Percentiles rank a stretch among this genome's conserved stretches.
These are phyloP conservation scores for Epinephelus coioides DNA, from an alignment of 2,797 vertebrate genomes.

Conservation along the genomic window DNA sequence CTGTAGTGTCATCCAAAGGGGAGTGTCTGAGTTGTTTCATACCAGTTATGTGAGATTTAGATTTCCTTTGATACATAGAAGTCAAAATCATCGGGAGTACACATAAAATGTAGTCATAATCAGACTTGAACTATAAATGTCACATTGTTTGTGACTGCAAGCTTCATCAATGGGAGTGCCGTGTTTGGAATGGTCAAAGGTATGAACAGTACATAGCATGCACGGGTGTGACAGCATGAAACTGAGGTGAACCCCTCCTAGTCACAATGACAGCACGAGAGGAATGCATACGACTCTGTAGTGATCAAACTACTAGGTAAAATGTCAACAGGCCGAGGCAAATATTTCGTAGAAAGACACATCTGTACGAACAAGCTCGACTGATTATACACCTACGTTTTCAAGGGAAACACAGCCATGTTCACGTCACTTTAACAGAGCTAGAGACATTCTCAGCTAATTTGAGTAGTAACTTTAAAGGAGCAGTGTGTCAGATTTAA, in stretches of 20 bases:
- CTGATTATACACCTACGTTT: neutral
- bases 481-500: too few relatives aligned
- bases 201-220: constrained; percentile 71
- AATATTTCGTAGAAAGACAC: neutral
- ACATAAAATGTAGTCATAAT: neutral
- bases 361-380: neutral
- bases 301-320: neutral
- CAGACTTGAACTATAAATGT: constrained; percentile 9
- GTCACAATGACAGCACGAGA: neutral
- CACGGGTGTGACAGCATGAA: constrained; percentile 65
- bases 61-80: neutral
- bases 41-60: neutral
- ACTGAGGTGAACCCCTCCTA: constrained; percentile 46
- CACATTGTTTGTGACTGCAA: neutral
- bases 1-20: neutral
- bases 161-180: constrained; percentile 63
- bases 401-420: neutral
- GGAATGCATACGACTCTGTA: constrained; percentile 62
- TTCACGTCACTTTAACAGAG: neutral
- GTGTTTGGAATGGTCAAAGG: constrained; percentile 34
- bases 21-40: neutral
- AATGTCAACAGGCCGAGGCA: neutral
- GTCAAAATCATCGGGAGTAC: neutral
- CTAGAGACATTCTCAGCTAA: neutral
- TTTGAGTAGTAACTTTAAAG: neutral